Evolutionary conservation across 2,888 invertebrate genomes (phyloP), one percentile per base, ranked within the genome.

Genomic region (Ametastegia equiseti): DNA sequence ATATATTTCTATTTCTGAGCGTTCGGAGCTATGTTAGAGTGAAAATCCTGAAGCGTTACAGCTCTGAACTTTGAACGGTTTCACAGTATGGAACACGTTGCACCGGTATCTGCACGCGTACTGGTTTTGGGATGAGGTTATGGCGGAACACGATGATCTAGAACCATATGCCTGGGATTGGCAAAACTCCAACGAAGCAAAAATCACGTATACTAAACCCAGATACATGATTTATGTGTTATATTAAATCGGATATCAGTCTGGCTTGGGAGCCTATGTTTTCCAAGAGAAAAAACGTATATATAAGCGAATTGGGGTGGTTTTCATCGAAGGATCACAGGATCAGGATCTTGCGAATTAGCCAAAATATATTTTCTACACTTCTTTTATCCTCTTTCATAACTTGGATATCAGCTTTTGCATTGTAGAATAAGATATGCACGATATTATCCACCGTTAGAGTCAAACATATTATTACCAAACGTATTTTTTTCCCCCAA

Each of bases 181-280:
- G 89, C 89, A 86, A 81, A 45, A 80, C 27, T 88, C 89, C 90
- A 89, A 84, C 83, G 81, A 86, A 81, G 85, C 83, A 86, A 89
- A 89, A 89, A 88, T 88, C 86, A 83, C 69, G 39, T 42, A 50
- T 33, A 80, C 82, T 82, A 83, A n/a, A 82, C 82, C 80, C 84
- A 84, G 85, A 86, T 87, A 84, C 88, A 88, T 87, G 87, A 88
- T 88, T 87, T 86, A 87, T 86, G 86, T 85, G 86, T 86, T 88
- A 88, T 89, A 89, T 89, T 88, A 88, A 90, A 89, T 88, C 86
- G 84, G 85, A 86, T 87, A 87, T 87, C 84, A 87, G 85, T 86
- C 83, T 84, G 85, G 81, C 84, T 30, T 7, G 19, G 67, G 30
- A 60, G 60, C 30, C 60, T 67, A 71, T 42, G 45, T 23, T 19